phyloP scores from a whole-genome alignment of 1,140 invertebrate genomes.

The Helicoverpa armigera region DNA sequence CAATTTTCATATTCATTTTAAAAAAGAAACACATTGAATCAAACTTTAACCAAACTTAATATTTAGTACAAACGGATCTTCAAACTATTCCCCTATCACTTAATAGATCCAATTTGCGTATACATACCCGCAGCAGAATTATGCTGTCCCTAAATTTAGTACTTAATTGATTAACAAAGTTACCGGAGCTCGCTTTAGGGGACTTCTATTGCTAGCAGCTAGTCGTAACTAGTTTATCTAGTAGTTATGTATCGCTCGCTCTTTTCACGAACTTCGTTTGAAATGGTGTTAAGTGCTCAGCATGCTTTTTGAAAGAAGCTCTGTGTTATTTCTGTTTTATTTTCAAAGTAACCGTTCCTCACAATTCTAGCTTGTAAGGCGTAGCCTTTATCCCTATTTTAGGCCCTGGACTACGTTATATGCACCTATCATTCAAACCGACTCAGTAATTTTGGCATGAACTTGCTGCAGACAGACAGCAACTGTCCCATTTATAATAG shows the following conservation, averaged over 20 bases:
- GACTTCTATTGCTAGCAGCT: slow-evolving; percentile 12
- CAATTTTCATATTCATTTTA: too few species aligned
- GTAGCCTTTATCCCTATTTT: background rate
- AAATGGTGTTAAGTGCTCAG: background rate
- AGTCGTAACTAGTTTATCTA: slow-evolving; percentile 28
- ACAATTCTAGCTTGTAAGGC: too few species aligned
- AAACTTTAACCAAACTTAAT: background rate
- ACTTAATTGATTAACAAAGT: slow-evolving; percentile 45
- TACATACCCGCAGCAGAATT: slow-evolving; percentile 17
- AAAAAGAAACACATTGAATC: background rate
- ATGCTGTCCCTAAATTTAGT: slow-evolving; percentile 25
- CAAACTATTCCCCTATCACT: background rate
- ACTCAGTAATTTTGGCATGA: too few species aligned
- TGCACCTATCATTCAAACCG: too few species aligned
- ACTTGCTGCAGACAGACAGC: too few species aligned
- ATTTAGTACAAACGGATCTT: slow-evolving; percentile 4
- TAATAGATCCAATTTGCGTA: slow-evolving; percentile 18
- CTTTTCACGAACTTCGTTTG: background rate
- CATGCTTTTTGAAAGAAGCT: background rate
- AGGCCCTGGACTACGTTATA: too few species aligned
- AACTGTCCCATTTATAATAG: too few species aligned
- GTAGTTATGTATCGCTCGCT: background rate
- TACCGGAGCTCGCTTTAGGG: slow-evolving; percentile 5
- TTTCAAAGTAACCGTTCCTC: background rate
- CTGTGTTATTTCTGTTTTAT: background rate